Conservation (phyloP, 2,888 invertebrate species). For the Tetragnatha montana region DNA sequence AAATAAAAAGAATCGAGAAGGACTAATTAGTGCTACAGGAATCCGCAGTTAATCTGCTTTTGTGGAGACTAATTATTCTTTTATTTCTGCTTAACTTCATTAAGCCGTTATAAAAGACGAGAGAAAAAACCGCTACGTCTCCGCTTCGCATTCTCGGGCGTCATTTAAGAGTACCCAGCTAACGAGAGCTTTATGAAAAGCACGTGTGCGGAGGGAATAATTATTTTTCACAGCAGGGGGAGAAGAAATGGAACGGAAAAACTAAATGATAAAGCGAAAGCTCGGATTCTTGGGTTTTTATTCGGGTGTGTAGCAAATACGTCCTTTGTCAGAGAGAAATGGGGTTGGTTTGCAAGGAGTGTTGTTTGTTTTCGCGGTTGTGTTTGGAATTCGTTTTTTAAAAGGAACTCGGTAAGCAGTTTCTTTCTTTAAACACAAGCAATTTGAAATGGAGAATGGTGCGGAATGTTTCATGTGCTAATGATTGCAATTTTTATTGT, state of each 20-base stretch:
- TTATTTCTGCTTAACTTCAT: conserved; percentile 41
- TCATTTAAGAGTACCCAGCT: conserved; percentile 26
- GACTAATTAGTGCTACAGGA: conserved; percentile 26
- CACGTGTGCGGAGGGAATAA: background rate
- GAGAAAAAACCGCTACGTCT: conserved; percentile 2
- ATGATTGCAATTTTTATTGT: background rate
- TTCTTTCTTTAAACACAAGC: background rate
- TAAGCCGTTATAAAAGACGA: conserved; percentile 19
- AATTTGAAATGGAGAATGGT: background rate
- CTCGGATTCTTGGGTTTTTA: background rate
- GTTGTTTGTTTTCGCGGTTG: background rate
- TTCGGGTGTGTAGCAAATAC: background rate
- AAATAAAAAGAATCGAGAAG: background rate
- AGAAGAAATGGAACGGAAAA: background rate
- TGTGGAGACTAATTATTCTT: conserved; percentile 36
- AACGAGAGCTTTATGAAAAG: conserved; percentile 30
- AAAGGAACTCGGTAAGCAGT: background rate
- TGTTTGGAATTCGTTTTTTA: background rate
- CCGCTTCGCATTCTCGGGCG: background rate
- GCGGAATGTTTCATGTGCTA: background rate
- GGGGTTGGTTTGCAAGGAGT: background rate
- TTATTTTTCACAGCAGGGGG: conserved; percentile 7
- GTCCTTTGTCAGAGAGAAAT: background rate
- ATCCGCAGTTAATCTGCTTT: conserved; percentile 30
- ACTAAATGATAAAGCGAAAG: background rate